Evolutionary conservation across 2,888 invertebrate genomes (phyloP).

Genomic region (Stenotaenia linearis): DNA sequence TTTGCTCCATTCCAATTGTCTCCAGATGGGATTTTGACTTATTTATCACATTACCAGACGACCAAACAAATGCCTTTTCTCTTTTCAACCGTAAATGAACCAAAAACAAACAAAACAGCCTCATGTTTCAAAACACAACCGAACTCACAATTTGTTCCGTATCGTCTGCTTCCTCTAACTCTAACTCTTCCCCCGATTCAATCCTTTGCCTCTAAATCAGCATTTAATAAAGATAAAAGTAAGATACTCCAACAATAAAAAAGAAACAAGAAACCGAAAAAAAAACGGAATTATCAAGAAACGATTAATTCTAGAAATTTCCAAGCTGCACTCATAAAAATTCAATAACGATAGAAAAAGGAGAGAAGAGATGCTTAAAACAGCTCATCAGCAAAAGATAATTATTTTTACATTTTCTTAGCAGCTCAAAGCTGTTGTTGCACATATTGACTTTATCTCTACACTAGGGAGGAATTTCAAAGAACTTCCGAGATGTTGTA

Average conservation of each 20-base stretch:
- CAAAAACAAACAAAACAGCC: conserved; percentile 8
- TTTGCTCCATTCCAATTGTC: conserved; percentile 19
- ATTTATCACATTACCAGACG: conserved; percentile 15
- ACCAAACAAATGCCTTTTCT: conserved; percentile 19
- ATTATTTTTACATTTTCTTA: conserved; percentile 15
- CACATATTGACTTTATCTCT: conserved; percentile 15
- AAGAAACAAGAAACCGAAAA: background rate
- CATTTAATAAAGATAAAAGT: background rate
- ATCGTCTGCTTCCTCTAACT: background rate
- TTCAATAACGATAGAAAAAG: background rate
- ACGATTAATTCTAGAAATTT: background rate
- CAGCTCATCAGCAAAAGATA: conserved; percentile 19
- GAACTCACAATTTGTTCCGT: background rate
- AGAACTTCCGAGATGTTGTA: conserved; percentile 12
- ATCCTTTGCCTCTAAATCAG: background rate
- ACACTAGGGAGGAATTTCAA: conserved; percentile 15
- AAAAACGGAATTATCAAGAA: background rate
- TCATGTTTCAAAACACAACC: background rate
- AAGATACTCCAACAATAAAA: background rate
- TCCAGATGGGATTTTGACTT: conserved; percentile 19
- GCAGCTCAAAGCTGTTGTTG: conserved; percentile 6
- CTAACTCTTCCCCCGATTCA: background rate
- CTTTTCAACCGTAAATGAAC: conserved; percentile 13
- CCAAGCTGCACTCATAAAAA: conserved; percentile 1
- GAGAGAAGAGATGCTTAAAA: conserved; percentile 9